phyloP scores from a whole-genome alignment of 1,140 invertebrate genomes.

The Campodea augens region DNA sequence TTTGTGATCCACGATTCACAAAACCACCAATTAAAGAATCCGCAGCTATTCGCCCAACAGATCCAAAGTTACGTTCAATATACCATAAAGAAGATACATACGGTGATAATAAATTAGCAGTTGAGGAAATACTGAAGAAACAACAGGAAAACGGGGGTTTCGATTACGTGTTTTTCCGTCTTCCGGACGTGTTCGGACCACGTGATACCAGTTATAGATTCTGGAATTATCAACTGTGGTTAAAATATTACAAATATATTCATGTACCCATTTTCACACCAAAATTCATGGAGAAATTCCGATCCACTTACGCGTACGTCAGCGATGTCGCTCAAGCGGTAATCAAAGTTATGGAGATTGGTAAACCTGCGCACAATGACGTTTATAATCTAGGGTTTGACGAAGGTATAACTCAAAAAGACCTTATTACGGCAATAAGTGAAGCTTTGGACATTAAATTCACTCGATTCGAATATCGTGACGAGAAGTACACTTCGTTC shows the following conservation, averaged over 20 bases:
- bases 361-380: conserved; percentile 17
- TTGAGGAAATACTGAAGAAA: conserved; percentile 24
- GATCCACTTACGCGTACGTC: conserved; percentile 27
- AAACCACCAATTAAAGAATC: conserved; percentile 13
- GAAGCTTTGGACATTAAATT: conserved; percentile 12
- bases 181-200: conserved; percentile 30
- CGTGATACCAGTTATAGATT: conserved; percentile 28
- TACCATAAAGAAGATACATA: conserved; percentile 22
- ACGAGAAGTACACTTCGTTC: no score
- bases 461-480: conserved; percentile 12
- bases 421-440: conserved; percentile 18
- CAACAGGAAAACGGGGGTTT: conserved; percentile 15
- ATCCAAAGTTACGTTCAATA: conserved; percentile 15
- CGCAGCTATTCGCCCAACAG: conserved; percentile 22
- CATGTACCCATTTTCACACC: conserved; percentile 22
- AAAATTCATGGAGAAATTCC: conserved; percentile 15
- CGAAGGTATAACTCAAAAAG: conserved; percentile 17
- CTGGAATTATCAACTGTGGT: conserved; percentile 31
- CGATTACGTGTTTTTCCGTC: conserved; percentile 24
- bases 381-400: conserved; percentile 26
- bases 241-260: conserved; percentile 19
- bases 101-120: conserved; percentile 24
- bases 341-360: conserved; percentile 13
- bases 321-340: conserved; percentile 26
- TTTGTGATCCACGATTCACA: conserved; percentile 18